phyloP scores from a whole-genome alignment of 2,797 vertebrate genomes.

The Cichlasoma orientale region DNA sequence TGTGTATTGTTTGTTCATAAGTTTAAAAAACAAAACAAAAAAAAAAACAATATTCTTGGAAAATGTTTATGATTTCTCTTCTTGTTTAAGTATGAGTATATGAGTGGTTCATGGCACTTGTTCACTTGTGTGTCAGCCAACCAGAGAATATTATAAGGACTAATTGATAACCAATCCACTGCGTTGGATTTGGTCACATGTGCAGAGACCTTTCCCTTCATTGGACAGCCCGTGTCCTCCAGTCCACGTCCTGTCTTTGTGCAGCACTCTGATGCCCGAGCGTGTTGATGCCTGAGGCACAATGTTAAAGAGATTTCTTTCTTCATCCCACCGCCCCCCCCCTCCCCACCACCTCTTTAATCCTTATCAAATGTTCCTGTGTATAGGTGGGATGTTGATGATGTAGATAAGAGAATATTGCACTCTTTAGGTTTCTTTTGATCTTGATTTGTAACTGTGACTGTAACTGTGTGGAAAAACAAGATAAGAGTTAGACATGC shows the following conservation, averaged over 20 bases:
- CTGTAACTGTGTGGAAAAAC: conserved; percentile 74
- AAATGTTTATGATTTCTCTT: conserved; percentile 81
- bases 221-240: conserved; percentile 66
- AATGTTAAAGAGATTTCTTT: conserved; percentile 66
- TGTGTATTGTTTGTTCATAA: conserved; percentile 91
- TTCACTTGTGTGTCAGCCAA: conserved; percentile 59
- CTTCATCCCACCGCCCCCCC: conserved; percentile 22
- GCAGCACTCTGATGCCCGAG: conserved; percentile 65
- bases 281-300: conserved; percentile 68
- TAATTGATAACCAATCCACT: conserved; percentile 37
- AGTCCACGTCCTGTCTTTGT: conserved; percentile 67
- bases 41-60: conserved; percentile 75
- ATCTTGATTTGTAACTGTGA: conserved; percentile 76
- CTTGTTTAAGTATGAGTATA: conserved; percentile 72
- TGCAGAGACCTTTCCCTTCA: conserved; percentile 66
- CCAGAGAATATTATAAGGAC: conserved; percentile 59
- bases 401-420: conserved; percentile 79
- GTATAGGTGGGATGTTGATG: conserved; percentile 72
- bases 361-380: conserved; percentile 66
- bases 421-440: conserved; percentile 76
- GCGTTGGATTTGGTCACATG: conserved; percentile 66
- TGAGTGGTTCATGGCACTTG: conserved; percentile 59
- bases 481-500: conserved; percentile 72
- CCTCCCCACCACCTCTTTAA: background rate
- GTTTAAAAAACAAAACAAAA: conserved; percentile 58